Percentiles rank a stretch among this genome's conserved stretches.
Conservation (phyloP, 2,888 invertebrate genomes). For the Tridacna gigas region DNA sequence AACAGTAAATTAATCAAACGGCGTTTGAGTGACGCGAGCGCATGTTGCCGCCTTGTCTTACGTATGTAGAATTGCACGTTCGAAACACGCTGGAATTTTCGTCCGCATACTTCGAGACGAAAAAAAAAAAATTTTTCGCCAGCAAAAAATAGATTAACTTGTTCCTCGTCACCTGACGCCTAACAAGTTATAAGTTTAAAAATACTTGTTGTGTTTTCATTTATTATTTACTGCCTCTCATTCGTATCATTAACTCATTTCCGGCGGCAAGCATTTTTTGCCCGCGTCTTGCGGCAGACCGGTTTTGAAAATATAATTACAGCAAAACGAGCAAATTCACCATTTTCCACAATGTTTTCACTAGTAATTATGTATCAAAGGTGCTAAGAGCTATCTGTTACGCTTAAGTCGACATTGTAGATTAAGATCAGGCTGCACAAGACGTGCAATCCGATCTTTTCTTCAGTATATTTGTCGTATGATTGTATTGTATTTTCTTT, state of each 20-base stretch:
- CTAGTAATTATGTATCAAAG: too few relatives aligned
- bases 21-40: constrained; percentile 49
- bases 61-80: constrained; percentile 21
- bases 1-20: constrained; percentile 56
- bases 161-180: constrained; percentile 59
- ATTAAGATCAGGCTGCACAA: too few relatives aligned
- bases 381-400: too few relatives aligned
- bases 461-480: too few relatives aligned
- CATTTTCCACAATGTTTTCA: too few relatives aligned
- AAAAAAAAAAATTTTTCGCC: constrained; percentile 20
- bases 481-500: too few relatives aligned
- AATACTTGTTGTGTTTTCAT: constrained; percentile 12
- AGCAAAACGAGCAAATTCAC: too few relatives aligned
- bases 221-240: constrained; percentile 25
- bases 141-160: constrained; percentile 56
- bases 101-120: constrained; percentile 35
- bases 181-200: constrained; percentile 35
- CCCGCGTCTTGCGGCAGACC: too few relatives aligned
- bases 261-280: too few relatives aligned
- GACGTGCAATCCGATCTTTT: too few relatives aligned
- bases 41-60: constrained; percentile 20
- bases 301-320: too few relatives aligned
- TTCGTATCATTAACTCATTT: not conserved
- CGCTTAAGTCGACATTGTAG: too few relatives aligned
- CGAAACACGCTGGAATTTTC: constrained; percentile 32